phyloP scores from a whole-genome alignment of 2,888 invertebrate species.

The Mesopsocus fuscifrons region DNA sequence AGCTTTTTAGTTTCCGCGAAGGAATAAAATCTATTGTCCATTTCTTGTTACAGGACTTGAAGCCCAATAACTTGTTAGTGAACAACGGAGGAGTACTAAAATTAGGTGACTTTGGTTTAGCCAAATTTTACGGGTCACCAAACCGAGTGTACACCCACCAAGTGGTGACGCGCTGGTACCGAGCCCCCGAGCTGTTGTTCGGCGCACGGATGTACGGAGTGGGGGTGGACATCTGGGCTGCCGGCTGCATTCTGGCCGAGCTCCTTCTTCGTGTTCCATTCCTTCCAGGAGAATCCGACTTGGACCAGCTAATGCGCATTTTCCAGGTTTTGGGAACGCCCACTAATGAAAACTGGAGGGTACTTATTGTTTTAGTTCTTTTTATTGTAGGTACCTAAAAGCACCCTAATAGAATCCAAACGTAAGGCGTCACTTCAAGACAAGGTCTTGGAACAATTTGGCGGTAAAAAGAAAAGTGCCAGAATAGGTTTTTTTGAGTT shows the following conservation, averaged over 20 bases:
- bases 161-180: constrained; percentile 89
- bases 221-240: constrained; percentile 97
- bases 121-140: constrained; percentile 93
- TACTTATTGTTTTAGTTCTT: constrained; percentile 19
- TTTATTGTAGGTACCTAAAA: not conserved
- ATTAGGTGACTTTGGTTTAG: constrained; percentile 97
- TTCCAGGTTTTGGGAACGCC: constrained; percentile 89
- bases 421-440: too few relatives aligned
- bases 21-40: too few relatives aligned
- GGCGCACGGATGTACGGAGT: constrained; percentile 90
- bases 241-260: constrained; percentile 95
- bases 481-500: too few relatives aligned
- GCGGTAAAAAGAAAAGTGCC: too few relatives aligned
- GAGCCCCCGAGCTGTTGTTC: constrained; percentile 84
- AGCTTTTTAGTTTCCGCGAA: too few relatives aligned
- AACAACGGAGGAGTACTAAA: constrained; percentile 83
- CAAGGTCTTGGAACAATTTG: too few relatives aligned
- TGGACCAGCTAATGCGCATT: constrained; percentile 90
- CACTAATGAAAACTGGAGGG: constrained; percentile 80
- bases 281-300: constrained; percentile 89
- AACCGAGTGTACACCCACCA: constrained; percentile 93
- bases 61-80: constrained; percentile 95
- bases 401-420: too few relatives aligned
- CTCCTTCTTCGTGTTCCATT: constrained; percentile 78
- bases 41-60: constrained; percentile 47